Percentiles rank a stretch among this genome's conserved stretches.
Conservation (phyloP, 2,797 vertebrate genomes). For the Chelonia mydas region DNA sequence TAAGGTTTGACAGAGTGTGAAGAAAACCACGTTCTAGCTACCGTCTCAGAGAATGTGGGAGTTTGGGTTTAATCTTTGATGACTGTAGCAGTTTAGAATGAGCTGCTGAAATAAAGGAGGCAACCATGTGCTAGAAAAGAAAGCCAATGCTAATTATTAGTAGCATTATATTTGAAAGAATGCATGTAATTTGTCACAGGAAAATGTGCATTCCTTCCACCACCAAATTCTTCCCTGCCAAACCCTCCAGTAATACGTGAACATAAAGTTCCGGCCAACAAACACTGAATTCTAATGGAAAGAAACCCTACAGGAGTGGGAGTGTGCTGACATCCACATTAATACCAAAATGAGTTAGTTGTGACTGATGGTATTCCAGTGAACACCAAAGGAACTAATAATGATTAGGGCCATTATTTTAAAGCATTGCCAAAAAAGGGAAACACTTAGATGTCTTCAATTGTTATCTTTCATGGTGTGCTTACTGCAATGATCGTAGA, state of each 20-base stretch:
- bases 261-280: constrained; percentile 59
- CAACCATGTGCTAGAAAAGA: not conserved
- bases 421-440: constrained; percentile 61
- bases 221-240: constrained; percentile 10
- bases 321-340: constrained; percentile 74
- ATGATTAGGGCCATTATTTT: constrained; percentile 79
- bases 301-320: constrained; percentile 70
- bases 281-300: constrained; percentile 65
- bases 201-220: not conserved
- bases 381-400: constrained; percentile 79
- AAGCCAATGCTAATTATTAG: constrained; percentile 4
- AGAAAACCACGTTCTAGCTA: constrained; percentile 49
- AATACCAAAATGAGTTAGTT: constrained; percentile 77
- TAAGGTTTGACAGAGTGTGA: not conserved
- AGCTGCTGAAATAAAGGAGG: constrained; percentile 12
- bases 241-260: constrained; percentile 34
- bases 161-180: constrained; percentile 24
- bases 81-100: not conserved
- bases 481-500: constrained; percentile 75
- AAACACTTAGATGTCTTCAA: constrained; percentile 77
- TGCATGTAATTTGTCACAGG: not conserved
- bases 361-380: constrained; percentile 75
- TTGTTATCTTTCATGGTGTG: constrained; percentile 76
- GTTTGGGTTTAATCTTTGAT: constrained; percentile 61
- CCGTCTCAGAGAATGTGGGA: constrained; percentile 56